Percentiles rank a stretch among this genome's conserved stretches.
These are phyloP conservation scores for Pseudotriccus pelzelni DNA, from an alignment of 2,797 vertebrate species.

Conservation along the genomic window DNA sequence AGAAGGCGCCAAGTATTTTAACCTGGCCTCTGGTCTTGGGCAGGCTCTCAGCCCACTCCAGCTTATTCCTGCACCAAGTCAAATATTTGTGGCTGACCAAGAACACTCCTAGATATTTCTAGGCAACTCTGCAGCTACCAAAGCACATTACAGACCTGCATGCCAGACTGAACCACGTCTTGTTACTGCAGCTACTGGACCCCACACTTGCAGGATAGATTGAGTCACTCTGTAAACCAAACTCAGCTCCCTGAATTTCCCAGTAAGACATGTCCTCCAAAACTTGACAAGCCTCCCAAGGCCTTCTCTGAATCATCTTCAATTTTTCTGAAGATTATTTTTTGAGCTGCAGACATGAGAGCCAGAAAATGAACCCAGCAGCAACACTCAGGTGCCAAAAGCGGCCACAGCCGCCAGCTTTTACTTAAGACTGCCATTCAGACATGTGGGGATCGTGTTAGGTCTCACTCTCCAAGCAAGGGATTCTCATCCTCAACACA, in stretches of 20 bases:
- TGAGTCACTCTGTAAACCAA: background rate
- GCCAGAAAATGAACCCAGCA: background rate
- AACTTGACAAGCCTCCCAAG: background rate
- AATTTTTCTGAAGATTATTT: background rate
- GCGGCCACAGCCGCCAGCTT: background rate
- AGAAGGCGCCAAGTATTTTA: constrained; percentile 3
- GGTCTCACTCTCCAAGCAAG: background rate
- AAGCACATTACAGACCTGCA: background rate
- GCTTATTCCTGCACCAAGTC: background rate
- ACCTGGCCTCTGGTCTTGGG: background rate
- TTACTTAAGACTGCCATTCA: background rate
- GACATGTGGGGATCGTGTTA: accelerated
- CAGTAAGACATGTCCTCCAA: background rate
- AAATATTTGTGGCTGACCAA: constrained; percentile 52
- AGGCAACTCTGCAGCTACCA: background rate
- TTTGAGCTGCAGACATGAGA: accelerated
- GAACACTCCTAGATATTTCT: background rate
- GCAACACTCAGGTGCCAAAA: background rate
- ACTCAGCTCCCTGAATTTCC: background rate
- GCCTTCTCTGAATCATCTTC: background rate
- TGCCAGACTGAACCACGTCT: background rate
- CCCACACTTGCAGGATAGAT: background rate
- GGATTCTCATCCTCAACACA: background rate
- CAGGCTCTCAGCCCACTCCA: constrained; percentile 14
- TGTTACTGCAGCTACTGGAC: background rate